phyloP scores from a whole-genome alignment of 2,113 vertebrate genomes.

The Ancistrus triradiatus region DNA sequence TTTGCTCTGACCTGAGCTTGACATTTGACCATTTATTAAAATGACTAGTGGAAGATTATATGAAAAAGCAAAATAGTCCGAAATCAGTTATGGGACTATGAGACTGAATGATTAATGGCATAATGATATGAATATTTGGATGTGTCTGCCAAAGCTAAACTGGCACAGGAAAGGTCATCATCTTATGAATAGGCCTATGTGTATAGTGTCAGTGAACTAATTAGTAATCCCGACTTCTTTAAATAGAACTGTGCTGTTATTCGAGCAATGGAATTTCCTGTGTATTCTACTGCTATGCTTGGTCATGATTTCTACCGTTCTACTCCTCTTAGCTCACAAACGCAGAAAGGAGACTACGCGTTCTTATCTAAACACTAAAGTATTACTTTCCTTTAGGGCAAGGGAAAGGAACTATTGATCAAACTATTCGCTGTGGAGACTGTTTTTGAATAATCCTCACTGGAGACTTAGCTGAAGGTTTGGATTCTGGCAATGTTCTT shows the following conservation, averaged over 20 bases:
- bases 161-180: constrained; percentile 15
- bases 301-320: too few species aligned
- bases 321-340: too few species aligned
- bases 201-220: constrained; percentile 1
- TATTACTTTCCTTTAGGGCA: neutral
- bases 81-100: neutral
- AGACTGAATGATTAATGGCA: constrained; percentile 9
- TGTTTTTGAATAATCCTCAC: constrained; percentile 3
- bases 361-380: too few species aligned
- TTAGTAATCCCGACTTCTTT: constrained; percentile 20
- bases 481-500: neutral
- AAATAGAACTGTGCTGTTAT: neutral
- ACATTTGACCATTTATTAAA: constrained; percentile 3
- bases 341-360: neutral
- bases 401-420: neutral
- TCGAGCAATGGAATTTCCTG: neutral
- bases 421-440: neutral
- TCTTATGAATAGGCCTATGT: neutral
- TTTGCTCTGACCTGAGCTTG: neutral
- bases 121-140: constrained; percentile 11
- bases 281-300: too few species aligned
- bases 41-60: neutral
- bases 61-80: neutral
- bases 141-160: constrained; percentile 23
- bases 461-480: neutral